Evolutionary conservation across 1,140 invertebrate genomes (phyloP).

Genomic region (Drosophila fuyamai): DNA sequence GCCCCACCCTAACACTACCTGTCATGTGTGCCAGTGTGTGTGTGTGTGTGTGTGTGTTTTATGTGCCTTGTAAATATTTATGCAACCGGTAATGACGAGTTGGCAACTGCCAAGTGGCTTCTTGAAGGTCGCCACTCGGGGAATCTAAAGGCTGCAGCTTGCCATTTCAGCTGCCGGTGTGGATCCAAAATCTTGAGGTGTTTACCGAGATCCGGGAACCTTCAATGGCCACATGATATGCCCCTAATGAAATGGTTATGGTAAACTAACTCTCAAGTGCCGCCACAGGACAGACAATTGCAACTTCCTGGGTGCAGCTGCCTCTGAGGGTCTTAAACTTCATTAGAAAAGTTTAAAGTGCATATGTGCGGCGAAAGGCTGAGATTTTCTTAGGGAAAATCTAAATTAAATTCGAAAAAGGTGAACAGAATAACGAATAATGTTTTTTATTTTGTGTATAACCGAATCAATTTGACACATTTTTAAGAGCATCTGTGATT

Average conservation of each 20-base stretch:
- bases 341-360: constrained; percentile 25
- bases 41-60: constrained; percentile 30
- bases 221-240: constrained; percentile 46
- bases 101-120: constrained; percentile 62
- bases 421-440: too few relatives aligned
- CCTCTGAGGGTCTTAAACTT: constrained; percentile 11
- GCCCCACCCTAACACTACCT: constrained; percentile 1
- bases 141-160: constrained; percentile 34
- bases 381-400: not conserved
- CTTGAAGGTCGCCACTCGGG: constrained; percentile 45
- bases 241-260: constrained; percentile 51
- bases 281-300: constrained; percentile 22
- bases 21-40: constrained; percentile 9
- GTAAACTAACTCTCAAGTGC: constrained; percentile 33
- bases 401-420: not conserved
- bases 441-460: too few relatives aligned
- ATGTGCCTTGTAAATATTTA: constrained; percentile 79
- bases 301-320: constrained; percentile 11
- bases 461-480: too few relatives aligned
- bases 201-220: constrained; percentile 40
- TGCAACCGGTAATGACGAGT: constrained; percentile 72
- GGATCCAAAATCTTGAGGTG: constrained; percentile 45
- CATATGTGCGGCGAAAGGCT: not conserved
- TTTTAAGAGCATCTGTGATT: too few relatives aligned
- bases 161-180: constrained; percentile 44